phyloP scores from a whole-genome alignment of 1,140 invertebrate species.

The Lucilia sericata region DNA sequence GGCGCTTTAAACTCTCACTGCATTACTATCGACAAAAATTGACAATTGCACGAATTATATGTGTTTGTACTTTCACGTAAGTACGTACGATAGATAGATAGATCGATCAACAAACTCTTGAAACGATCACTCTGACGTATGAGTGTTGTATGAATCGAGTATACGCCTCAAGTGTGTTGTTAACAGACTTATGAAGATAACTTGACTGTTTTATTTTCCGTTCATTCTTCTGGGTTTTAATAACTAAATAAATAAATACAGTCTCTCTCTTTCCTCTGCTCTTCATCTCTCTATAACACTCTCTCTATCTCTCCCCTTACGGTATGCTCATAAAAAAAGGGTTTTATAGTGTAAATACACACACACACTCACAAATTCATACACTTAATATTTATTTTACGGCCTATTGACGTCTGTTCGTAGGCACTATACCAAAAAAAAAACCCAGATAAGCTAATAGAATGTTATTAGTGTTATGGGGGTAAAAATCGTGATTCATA shows the following conservation, averaged over 20 bases:
- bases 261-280: not conserved
- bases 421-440: too few relatives aligned
- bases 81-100: not conserved
- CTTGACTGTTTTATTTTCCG: not conserved
- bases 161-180: constrained; percentile 15
- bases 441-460: too few relatives aligned
- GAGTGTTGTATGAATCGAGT: not conserved
- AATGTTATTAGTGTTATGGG: too few relatives aligned
- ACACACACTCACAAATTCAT: not conserved
- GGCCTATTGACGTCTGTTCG: too few relatives aligned
- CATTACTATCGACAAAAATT: too few relatives aligned
- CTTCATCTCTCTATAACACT: too few relatives aligned
- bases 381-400: not conserved
- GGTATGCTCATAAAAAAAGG: not conserved
- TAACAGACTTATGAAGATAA: not conserved
- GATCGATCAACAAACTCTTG: not conserved
- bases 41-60: too few relatives aligned
- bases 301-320: not conserved
- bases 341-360: not conserved
- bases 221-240: not conserved
- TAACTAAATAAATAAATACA: not conserved
- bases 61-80: too few relatives aligned
- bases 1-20: too few relatives aligned
- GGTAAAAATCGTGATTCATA: too few relatives aligned
- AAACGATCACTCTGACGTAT: constrained; percentile 26